Evolutionary conservation across 2,113 vertebrate species (phyloP).

Genomic region (Saguinus imperator): DNA sequence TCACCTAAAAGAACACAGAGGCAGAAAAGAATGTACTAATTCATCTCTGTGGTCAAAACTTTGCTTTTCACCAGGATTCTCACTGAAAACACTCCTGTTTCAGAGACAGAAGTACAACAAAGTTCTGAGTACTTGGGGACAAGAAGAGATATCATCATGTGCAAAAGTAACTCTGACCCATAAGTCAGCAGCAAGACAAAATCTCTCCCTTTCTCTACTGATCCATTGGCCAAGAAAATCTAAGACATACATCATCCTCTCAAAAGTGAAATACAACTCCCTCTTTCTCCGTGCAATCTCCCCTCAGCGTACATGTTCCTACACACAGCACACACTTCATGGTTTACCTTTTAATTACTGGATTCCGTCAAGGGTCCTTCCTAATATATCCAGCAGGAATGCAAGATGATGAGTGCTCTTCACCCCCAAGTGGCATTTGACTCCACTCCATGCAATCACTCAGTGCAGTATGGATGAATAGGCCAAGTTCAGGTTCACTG

Average conservation of each 20-base stretch:
- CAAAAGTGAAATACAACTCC: not conserved
- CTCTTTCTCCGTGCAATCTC: not conserved
- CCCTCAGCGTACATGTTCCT: not conserved
- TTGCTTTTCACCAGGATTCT: not conserved
- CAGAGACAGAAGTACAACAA: not conserved
- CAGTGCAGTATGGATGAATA: constrained; percentile 72
- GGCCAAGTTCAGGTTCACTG: constrained; percentile 70
- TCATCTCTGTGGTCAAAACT: not conserved
- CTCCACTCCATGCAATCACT: constrained; percentile 70
- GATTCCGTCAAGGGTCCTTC: constrained; percentile 60
- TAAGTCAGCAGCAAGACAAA: not conserved
- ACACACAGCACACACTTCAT: not conserved
- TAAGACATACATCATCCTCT: not conserved
- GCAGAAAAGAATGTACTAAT: not conserved
- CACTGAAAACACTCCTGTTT: not conserved
- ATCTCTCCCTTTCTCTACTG: not conserved
- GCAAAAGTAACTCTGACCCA: not conserved
- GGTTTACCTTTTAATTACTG: constrained; percentile 74
- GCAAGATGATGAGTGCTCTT: constrained; percentile 68
- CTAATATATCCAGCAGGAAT: constrained; percentile 67
- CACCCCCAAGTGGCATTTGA: constrained; percentile 75
- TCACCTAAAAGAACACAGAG: not conserved
- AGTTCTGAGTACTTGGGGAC: not conserved
- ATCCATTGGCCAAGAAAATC: not conserved
- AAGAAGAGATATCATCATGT: not conserved